phyloP scores from a whole-genome alignment of 1,140 invertebrate species.

The Psilanteris sp. region DNA sequence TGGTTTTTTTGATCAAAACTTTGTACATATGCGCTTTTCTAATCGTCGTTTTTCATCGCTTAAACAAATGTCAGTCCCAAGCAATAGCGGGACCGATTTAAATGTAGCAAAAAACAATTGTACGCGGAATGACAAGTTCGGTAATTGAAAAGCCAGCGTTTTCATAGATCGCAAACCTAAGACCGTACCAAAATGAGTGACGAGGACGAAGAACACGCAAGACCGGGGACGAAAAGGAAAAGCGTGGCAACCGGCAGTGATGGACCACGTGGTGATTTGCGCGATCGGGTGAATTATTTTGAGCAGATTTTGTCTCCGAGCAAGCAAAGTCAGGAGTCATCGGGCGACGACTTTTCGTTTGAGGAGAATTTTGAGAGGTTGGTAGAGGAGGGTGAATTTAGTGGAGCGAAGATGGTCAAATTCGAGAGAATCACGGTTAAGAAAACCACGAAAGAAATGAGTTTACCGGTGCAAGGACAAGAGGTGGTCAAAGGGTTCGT shows the following conservation, averaged over 20 bases:
- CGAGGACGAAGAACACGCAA: conserved; percentile 32
- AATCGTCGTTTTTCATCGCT: too few relatives aligned
- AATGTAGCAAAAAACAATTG: too few relatives aligned
- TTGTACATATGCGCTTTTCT: too few relatives aligned
- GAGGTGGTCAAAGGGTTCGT: background rate
- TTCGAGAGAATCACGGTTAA: conserved; percentile 84
- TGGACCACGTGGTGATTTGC: conserved; percentile 80
- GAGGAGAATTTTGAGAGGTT: conserved; percentile 82
- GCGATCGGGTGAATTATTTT: conserved; percentile 87
- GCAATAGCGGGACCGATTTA: too few relatives aligned
- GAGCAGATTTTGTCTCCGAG: conserved; percentile 86
- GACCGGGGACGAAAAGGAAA: conserved; percentile 14
- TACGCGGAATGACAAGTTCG: too few relatives aligned
- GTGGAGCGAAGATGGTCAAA: conserved; percentile 83
- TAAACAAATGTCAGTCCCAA: too few relatives aligned
- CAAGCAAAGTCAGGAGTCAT: conserved; percentile 46
- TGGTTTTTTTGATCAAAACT: too few relatives aligned
- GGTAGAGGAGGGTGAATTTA: conserved; percentile 83
- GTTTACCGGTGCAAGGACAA: conserved; percentile 1
- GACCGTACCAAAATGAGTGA: conserved; percentile 21
- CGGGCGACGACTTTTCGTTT: conserved; percentile 74
- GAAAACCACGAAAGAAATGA: conserved; percentile 80
- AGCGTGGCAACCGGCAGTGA: conserved; percentile 17
- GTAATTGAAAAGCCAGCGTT: too few relatives aligned
- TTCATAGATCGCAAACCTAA: too few relatives aligned